phyloP scores from a whole-genome alignment of 2,888 invertebrate genomes.

The Muscina levida region DNA sequence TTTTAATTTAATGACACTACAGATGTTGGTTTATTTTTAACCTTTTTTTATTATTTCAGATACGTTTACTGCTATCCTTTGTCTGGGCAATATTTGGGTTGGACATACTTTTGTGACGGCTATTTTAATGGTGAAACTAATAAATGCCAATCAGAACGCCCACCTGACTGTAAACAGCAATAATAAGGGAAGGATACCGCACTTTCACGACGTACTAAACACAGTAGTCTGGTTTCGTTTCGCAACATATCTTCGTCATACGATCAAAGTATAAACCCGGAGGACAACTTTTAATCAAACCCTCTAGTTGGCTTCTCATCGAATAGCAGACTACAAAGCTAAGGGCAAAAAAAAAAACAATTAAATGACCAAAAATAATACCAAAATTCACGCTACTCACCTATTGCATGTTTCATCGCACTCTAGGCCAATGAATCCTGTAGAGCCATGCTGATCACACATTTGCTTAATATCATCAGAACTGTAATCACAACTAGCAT shows the following conservation, averaged over 20 bases:
- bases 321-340: constrained; percentile 1
- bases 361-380: not conserved
- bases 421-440: not conserved
- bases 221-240: not conserved
- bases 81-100: constrained; percentile 68
- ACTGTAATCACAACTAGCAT: not conserved
- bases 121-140: constrained; percentile 64
- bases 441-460: not conserved
- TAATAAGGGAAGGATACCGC: not conserved
- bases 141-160: constrained; percentile 63
- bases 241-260: not conserved
- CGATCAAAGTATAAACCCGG: not conserved
- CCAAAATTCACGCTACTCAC: not conserved
- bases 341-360: not conserved
- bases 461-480: not conserved
- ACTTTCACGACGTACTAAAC: not conserved
- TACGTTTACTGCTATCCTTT: constrained; percentile 67
- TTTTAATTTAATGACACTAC: too few relatives aligned
- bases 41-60: constrained; percentile 58
- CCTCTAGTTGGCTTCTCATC: not conserved
- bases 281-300: not conserved
- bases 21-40: too few relatives aligned
- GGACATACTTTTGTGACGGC: constrained; percentile 61
- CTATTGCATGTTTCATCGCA: not conserved
- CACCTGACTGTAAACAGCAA: constrained; percentile 55